Conservation (phyloP, 2,797 vertebrate genomes). For the Macropodus opercularis region DNA sequence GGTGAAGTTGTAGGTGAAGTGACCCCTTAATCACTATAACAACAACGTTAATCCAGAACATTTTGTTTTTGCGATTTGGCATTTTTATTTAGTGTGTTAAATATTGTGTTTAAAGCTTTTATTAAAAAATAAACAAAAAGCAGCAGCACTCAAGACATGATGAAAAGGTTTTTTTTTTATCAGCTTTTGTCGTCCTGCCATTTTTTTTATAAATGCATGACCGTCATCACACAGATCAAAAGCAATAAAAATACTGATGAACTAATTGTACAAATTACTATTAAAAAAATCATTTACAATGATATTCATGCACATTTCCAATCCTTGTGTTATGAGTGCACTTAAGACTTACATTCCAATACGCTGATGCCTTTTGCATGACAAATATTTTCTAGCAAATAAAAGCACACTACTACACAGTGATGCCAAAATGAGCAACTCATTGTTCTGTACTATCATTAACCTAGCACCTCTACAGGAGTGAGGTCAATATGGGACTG, state of each 20-base stretch:
- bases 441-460: conserved; percentile 49
- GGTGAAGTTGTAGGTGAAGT: not conserved
- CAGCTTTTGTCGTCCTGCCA: conserved; percentile 4
- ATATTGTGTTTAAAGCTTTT: not conserved
- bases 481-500: conserved; percentile 53
- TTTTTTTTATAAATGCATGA: conserved; percentile 40
- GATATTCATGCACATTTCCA: conserved; percentile 76
- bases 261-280: conserved; percentile 71
- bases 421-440: conserved; percentile 59
- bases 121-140: conserved; percentile 9
- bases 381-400: conserved; percentile 69
- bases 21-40: conserved; percentile 11
- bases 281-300: conserved; percentile 43
- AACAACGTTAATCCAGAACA: not conserved
- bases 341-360: conserved; percentile 78
- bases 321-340: conserved; percentile 71
- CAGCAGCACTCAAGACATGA: conserved; percentile 21
- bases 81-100: conserved; percentile 11
- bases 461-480: conserved; percentile 50
- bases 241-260: conserved; percentile 76
- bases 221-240: conserved; percentile 59
- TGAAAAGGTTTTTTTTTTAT: conserved; percentile 31
- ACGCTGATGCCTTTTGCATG: conserved; percentile 59
- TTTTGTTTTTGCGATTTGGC: not conserved
- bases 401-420: conserved; percentile 70